Evolutionary conservation across 2,797 vertebrate species (phyloP).

Genomic region (Rhabdomys pumilio): DNA sequence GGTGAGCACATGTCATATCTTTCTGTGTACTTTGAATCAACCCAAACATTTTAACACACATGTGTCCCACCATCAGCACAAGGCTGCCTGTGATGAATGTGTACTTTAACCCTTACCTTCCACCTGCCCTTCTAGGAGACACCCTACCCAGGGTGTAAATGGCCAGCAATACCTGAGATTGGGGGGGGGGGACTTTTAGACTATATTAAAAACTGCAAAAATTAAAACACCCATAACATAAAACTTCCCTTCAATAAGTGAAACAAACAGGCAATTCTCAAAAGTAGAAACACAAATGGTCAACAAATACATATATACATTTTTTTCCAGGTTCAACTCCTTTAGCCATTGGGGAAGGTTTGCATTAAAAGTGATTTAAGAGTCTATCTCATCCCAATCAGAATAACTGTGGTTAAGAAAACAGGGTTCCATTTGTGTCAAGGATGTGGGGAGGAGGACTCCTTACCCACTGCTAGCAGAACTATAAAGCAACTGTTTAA

Average conservation of each 20-base stretch:
- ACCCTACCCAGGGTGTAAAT: background rate
- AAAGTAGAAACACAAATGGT: background rate
- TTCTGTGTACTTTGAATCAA: background rate
- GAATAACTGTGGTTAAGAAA: background rate
- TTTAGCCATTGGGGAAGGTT: background rate
- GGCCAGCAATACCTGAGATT: background rate
- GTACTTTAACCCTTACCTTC: background rate
- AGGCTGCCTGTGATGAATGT: background rate
- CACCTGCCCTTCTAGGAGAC: background rate
- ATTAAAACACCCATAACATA: background rate
- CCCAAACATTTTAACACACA: background rate
- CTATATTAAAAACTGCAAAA: background rate
- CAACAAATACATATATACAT: no score
- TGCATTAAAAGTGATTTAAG: background rate
- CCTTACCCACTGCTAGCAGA: background rate
- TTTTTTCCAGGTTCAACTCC: background rate
- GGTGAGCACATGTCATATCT: background rate
- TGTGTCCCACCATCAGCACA: background rate
- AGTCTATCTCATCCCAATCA: background rate
- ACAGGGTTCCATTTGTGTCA: no score
- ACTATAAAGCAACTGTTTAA: background rate
- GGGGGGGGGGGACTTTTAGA: background rate
- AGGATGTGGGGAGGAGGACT: background rate
- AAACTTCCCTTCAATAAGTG: background rate
- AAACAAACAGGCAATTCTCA: background rate